A percentile compares a stretch with the other conserved stretches of the same genome.
Evolutionary conservation across 2,113 vertebrate species (phyloP).

Genomic region (Dermatemys mawii): DNA sequence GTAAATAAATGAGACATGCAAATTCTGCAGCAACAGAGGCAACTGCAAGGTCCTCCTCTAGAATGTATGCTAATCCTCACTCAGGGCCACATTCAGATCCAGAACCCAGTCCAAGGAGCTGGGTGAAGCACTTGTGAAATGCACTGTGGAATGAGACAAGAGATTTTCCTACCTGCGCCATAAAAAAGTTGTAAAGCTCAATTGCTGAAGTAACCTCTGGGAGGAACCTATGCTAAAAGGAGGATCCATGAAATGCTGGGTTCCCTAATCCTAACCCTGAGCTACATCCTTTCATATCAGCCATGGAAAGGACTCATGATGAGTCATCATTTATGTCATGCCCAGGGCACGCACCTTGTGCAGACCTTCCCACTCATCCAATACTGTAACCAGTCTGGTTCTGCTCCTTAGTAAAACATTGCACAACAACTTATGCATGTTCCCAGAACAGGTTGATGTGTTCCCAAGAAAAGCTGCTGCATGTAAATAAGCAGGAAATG

Average conservation of each 20-base stretch:
- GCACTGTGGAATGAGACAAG: background rate
- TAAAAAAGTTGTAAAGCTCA: background rate
- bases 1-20: conserved; percentile 22
- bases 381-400: background rate
- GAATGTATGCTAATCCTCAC: background rate
- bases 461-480: background rate
- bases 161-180: background rate
- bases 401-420: background rate
- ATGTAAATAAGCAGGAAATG: background rate
- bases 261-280: background rate
- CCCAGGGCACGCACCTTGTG: background rate
- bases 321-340: background rate
- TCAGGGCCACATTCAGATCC: background rate
- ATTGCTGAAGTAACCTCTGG: background rate
- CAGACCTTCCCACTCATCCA: background rate
- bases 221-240: background rate
- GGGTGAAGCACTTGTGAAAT: background rate
- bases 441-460: background rate
- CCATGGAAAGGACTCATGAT: background rate
- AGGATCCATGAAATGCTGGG: background rate
- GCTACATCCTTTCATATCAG: background rate
- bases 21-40: background rate
- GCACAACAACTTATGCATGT: background rate
- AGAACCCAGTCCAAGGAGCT: background rate
- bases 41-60: background rate